Evolutionary conservation across 1,140 invertebrate genomes (phyloP), one percentile per base, ranked within the genome.

Genomic region (Ooceraea biroi): DNA sequence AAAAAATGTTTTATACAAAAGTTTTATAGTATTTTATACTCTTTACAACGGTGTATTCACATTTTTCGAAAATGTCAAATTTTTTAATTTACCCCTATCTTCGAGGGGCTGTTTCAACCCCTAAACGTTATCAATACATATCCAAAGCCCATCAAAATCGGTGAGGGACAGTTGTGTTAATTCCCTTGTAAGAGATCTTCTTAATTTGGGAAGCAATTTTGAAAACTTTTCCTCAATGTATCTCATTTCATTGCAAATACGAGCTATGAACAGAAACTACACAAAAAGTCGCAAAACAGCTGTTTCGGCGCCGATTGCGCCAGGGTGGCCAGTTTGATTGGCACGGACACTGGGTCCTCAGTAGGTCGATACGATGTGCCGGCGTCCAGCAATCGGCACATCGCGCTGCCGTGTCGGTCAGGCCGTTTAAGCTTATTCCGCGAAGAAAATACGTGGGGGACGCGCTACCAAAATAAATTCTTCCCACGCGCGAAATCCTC

Each of bases 401-500:
- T 52, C 46, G 66, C 57, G 55, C 50, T 41, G 61, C 65, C 58
- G 57, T 57, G 52, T 88, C 87, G 63, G 72, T 73, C 83, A 60
- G 77, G 55, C 87, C 83, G 87, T 89, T 89, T 89, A 89, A 89
- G 85, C 87, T 86, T 73, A 83, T 89, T 87, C 89, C 85, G 85
- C 76, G 85, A 68, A 60, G 50, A 87, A 89, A 86, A 77, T 77
- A 76, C 82, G 87, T 86, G 72, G 76, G 74, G 85, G 69, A 82
- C 30, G 27, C 63, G 85, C 78, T 61, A 90, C 88, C 69, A 65
- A 88, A 90, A 90, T 90, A 90, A 90, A 90, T 73, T 86, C 89
- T 90, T 90, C 89, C 89, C 89, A 90, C 89, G 89, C 89, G 77
- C 65, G 84, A 86, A 86, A n/a, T n/a, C n/a, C n/a, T 90, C 73